phyloP scores from a whole-genome alignment of 2,888 invertebrate species.

The Julus scanicus region DNA sequence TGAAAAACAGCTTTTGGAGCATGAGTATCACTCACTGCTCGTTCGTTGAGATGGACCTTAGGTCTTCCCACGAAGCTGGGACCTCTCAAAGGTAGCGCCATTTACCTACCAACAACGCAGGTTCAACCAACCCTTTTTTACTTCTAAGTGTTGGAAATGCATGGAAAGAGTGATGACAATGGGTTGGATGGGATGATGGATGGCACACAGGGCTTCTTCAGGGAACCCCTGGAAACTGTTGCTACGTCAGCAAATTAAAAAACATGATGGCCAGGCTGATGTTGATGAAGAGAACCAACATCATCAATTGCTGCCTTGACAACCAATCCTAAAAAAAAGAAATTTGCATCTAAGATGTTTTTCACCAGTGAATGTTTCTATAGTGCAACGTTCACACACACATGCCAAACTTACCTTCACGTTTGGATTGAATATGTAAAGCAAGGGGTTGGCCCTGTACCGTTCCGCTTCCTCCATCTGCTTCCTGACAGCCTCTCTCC shows the following conservation, averaged over 20 bases:
- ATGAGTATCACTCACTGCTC: neutral
- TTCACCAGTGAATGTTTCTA: no score
- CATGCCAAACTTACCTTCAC: slow-evolving; percentile 78
- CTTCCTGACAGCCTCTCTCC: slow-evolving; percentile 92
- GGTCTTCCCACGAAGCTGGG: neutral
- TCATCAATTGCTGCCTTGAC: slow-evolving; percentile 92
- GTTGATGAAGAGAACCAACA: slow-evolving; percentile 93
- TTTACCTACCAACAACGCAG: neutral
- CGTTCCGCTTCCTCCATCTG: slow-evolving; percentile 91
- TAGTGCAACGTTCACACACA: no score
- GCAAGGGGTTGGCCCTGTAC: slow-evolving; percentile 91
- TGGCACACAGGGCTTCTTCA: slow-evolving; percentile 39
- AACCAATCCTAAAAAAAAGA: slow-evolving; percentile 83
- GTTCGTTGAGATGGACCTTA: neutral
- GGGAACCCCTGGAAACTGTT: slow-evolving; percentile 58
- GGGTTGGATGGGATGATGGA: slow-evolving; percentile 54
- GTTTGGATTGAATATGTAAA: slow-evolving; percentile 96
- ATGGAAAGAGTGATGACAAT: slow-evolving; percentile 43
- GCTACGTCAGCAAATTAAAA: slow-evolving; percentile 91
- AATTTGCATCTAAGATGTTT: no score
- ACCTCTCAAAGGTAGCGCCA: neutral
- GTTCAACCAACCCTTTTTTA: neutral
- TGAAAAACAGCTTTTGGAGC: slow-evolving; percentile 12
- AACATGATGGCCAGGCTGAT: slow-evolving; percentile 94
- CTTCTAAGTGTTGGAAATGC: neutral